Percentiles rank a stretch among this genome's conserved stretches.
These are phyloP conservation scores for Metellina segmentata DNA, from an alignment of 2,888 invertebrate genomes.

Conservation along the genomic window DNA sequence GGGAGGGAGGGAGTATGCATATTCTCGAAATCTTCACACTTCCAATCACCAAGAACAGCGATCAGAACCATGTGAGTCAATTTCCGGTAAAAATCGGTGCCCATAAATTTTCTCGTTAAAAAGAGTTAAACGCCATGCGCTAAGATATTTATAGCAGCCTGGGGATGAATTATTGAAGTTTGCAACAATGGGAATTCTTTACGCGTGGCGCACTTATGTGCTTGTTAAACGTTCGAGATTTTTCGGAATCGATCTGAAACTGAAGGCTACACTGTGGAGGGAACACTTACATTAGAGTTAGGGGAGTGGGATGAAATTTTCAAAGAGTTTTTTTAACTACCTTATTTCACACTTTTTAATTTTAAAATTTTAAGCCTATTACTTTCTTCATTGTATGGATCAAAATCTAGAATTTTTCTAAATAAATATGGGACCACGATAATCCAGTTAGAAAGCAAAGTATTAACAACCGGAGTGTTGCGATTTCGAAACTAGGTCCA, in stretches of 20 bases:
- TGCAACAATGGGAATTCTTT: neutral
- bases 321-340: too few relatives aligned
- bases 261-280: neutral
- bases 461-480: too few relatives aligned
- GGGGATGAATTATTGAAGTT: neutral
- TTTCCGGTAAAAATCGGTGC: neutral
- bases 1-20: too few relatives aligned
- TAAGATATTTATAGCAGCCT: neutral
- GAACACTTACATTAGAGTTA: too few relatives aligned
- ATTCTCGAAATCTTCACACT: neutral
- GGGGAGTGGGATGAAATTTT: too few relatives aligned
- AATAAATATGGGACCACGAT: too few relatives aligned
- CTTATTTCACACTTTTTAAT: too few relatives aligned
- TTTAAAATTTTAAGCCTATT: too few relatives aligned
- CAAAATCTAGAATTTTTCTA: too few relatives aligned
- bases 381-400: too few relatives aligned
- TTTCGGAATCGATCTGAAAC: neutral
- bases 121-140: neutral
- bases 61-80: neutral
- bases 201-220: neutral
- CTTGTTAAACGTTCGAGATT: neutral
- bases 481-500: too few relatives aligned
- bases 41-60: neutral
- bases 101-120: neutral
- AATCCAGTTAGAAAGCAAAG: too few relatives aligned